phyloP scores from a whole-genome alignment of 1,140 invertebrate genomes.

The Pantala flavescens region DNA sequence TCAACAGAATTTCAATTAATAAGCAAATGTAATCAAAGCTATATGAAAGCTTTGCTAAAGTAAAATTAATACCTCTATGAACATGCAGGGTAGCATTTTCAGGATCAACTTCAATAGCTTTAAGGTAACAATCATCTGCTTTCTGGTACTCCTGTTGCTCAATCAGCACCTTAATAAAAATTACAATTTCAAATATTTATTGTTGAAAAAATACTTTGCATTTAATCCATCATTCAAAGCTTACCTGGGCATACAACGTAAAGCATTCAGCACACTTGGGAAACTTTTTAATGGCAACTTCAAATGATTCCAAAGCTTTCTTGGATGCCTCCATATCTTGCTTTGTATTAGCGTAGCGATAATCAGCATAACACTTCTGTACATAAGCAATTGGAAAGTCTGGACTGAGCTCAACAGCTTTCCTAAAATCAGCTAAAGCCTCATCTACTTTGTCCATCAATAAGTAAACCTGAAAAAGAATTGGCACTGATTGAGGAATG shows the following conservation, averaged over 20 bases:
- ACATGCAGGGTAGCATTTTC: slow-evolving; percentile 77
- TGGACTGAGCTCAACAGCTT: slow-evolving; percentile 68
- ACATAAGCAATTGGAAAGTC: slow-evolving; percentile 72
- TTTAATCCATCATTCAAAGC: slow-evolving; percentile 21
- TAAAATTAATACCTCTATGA: slow-evolving; percentile 53
- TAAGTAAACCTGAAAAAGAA: slow-evolving; percentile 56
- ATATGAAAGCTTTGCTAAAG: too few relatives aligned
- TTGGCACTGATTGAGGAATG: neutral
- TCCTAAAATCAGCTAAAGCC: slow-evolving; percentile 71
- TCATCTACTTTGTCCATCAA: slow-evolving; percentile 67
- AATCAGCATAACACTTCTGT: slow-evolving; percentile 80
- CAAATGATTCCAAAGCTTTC: slow-evolving; percentile 65
- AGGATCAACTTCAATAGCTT: slow-evolving; percentile 71
- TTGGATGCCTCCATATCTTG: slow-evolving; percentile 52
- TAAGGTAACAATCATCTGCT: slow-evolving; percentile 69
- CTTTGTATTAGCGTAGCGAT: slow-evolving; percentile 47
- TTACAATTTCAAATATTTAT: slow-evolving; percentile 15
- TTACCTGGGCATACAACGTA: slow-evolving; percentile 69
- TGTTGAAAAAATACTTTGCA: slow-evolving; percentile 17
- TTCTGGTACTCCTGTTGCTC: slow-evolving; percentile 72
- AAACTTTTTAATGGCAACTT: slow-evolving; percentile 63
- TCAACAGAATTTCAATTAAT: too few relatives aligned
- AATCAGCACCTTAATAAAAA: slow-evolving; percentile 46
- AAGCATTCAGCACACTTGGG: slow-evolving; percentile 75
- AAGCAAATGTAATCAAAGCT: too few relatives aligned